A percentile compares a stretch with the other conserved stretches of the same genome.
Conservation (phyloP, 2,113 vertebrate genomes). For the Prietella phreatophila region DNA sequence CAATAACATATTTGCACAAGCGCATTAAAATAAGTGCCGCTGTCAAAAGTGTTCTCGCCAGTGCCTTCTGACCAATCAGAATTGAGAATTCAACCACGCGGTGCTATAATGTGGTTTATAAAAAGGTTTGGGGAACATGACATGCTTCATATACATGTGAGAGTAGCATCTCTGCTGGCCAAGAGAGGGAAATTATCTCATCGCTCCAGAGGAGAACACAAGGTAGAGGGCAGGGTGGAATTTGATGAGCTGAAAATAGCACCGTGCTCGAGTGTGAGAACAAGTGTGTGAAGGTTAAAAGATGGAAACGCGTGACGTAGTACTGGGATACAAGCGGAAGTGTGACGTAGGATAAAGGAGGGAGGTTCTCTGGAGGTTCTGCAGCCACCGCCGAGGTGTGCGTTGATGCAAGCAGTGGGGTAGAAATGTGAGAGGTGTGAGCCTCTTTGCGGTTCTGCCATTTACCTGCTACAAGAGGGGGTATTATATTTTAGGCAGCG, state of each 20-base stretch:
- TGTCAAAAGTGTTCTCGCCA: background rate
- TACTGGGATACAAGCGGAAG: background rate
- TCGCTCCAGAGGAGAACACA: constrained; percentile 19
- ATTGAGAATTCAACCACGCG: background rate
- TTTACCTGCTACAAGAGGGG: constrained; percentile 42
- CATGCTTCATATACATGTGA: background rate
- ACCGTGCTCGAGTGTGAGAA: constrained; percentile 9
- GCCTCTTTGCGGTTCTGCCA: constrained; percentile 22
- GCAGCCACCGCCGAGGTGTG: background rate
- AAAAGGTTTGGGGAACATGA: background rate
- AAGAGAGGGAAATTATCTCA: constrained; percentile 14
- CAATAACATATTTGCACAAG: background rate
- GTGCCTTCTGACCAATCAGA: background rate
- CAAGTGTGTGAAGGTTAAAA: background rate
- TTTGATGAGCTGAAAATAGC: constrained; percentile 22
- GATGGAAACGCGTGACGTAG: background rate
- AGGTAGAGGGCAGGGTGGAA: constrained; percentile 20
- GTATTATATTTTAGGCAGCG: constrained; percentile 48
- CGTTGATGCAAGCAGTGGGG: background rate
- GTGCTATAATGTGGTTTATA: background rate
- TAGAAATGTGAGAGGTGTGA: constrained; percentile 39
- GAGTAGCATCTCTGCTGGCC: background rate
- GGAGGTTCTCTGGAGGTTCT: constrained; percentile 21
- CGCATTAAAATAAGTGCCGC: background rate
- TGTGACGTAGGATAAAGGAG: background rate